Percentiles rank a stretch among this genome's conserved stretches.
Conservation (phyloP, 2,113 vertebrate genomes). For the Emberiza fucata region DNA sequence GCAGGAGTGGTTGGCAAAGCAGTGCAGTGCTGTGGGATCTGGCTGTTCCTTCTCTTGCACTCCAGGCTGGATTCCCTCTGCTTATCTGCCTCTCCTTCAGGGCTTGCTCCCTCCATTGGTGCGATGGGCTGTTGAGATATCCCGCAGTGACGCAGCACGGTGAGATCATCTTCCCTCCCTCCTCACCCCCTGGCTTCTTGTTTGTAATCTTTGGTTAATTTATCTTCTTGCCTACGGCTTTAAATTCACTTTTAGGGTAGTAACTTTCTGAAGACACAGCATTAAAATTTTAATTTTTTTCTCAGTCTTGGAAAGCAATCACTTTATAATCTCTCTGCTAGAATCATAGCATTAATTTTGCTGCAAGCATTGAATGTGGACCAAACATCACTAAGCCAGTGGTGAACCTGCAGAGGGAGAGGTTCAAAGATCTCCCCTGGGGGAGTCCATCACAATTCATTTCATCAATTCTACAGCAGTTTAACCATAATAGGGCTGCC, state of each 20-base stretch:
- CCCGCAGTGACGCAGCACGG: background rate
- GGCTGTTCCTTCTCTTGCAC: background rate
- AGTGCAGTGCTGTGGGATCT: background rate
- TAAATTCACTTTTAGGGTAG: background rate
- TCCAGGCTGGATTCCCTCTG: background rate
- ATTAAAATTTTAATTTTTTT: background rate
- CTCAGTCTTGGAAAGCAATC: conserved; percentile 1
- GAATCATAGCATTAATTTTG: background rate
- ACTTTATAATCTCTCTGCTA: background rate
- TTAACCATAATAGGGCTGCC: background rate
- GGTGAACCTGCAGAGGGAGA: background rate
- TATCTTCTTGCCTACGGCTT: background rate
- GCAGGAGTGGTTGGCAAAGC: fast-evolving
- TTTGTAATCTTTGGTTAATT: conserved; percentile 28
- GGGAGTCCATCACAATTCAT: fast-evolving
- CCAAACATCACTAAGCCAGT: background rate
- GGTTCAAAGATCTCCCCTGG: background rate
- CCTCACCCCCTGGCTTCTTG: background rate
- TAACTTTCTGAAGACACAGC: background rate
- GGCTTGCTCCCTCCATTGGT: background rate
- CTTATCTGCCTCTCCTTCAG: background rate
- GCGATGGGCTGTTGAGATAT: background rate
- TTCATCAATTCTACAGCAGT: background rate
- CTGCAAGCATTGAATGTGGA: background rate
- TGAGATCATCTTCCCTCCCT: conserved; percentile 9